phyloP scores from a whole-genome alignment of 2,797 vertebrate species.

The Rhynchotus rufescens region DNA sequence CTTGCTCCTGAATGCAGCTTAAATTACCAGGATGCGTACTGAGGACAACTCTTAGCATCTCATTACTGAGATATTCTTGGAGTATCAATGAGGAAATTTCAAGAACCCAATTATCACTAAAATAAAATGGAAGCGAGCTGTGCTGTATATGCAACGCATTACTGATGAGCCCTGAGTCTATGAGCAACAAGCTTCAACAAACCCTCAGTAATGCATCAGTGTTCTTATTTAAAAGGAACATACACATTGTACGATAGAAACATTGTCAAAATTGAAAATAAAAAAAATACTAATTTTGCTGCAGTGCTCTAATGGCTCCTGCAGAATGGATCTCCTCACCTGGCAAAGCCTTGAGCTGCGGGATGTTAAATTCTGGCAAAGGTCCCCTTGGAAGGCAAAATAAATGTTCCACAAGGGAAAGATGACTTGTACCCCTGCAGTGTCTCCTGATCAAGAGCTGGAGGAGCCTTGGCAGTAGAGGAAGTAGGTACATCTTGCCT shows the following conservation, averaged over 20 bases:
- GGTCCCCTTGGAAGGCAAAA: not conserved
- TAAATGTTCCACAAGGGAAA: not conserved
- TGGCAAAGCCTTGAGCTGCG: not conserved
- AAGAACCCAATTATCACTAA: not conserved
- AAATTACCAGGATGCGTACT: not conserved
- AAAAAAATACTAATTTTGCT: not conserved
- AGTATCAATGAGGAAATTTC: not conserved
- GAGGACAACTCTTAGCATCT: not conserved
- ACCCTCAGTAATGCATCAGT: not conserved
- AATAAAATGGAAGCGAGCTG: not conserved
- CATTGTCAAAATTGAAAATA: not conserved
- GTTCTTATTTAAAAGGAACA: not conserved
- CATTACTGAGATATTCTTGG: not conserved
- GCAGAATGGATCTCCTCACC: not conserved
- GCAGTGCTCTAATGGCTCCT: not conserved
- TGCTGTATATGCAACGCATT: not conserved
- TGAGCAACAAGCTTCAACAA: not conserved
- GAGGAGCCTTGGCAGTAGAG: rapidly evolving
- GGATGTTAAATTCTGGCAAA: not conserved
- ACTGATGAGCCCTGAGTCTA: not conserved
- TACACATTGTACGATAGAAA: not conserved
- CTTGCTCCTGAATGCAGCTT: not conserved
- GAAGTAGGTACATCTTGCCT: not conserved
- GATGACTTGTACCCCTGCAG: not conserved
- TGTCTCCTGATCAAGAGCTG: not conserved